Evolutionary conservation across 2,797 vertebrate genomes (phyloP), one percentile per base, ranked within the genome.

Genomic region (Chrosomus eos): DNA sequence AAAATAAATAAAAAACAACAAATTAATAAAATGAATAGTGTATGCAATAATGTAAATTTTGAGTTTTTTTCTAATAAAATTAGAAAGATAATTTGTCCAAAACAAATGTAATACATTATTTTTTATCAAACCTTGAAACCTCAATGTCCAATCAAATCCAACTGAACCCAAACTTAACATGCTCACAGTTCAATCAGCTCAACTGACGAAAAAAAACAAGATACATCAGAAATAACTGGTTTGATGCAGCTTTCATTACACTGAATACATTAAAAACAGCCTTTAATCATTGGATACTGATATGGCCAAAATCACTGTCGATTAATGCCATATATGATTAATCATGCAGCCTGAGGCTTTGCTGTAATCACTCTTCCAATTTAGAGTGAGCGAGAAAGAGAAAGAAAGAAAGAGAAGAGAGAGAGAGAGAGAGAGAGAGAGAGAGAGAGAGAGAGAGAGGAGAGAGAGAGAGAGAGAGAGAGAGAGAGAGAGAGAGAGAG

Each of bases 331-430:
- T 74, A 75, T 66, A 75, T 72, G 68, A 82, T 72, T 72, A 72
- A 82, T 82, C 66, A 70, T 40, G 66, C 31, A 68, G 79, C 31
- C 79, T 70, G 48, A 38, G 79, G 66, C 64, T 53, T 19, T 60
- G 36, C 62, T 85, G 67, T 88, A 68, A 82, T 75, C 62, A 79
- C 62, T 82, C 58, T 33, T 38, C 31, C n/a, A 31, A 79, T 82
- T 51, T 62, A 71, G 3, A 55, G 36, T 23, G 10, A 72, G 51
- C 11, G 55, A n/a, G 23, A 83, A 43, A 84, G 14, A 79, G n/a
- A 84, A 38, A 81, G 23, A 72, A 51, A 53, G 66, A 81, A 51
- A 82, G 13, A 40, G 80, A 81, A 70, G 79, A 81, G 43, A 70
- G 6, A 55, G 36, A 60, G n/a, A 72, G 36, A 58, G 53, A 58